A percentile compares a stretch with the other conserved stretches of the same genome.
These are phyloP conservation scores for Carassius gibelio DNA, from an alignment of 2,113 vertebrate species.

Conservation along the genomic window DNA sequence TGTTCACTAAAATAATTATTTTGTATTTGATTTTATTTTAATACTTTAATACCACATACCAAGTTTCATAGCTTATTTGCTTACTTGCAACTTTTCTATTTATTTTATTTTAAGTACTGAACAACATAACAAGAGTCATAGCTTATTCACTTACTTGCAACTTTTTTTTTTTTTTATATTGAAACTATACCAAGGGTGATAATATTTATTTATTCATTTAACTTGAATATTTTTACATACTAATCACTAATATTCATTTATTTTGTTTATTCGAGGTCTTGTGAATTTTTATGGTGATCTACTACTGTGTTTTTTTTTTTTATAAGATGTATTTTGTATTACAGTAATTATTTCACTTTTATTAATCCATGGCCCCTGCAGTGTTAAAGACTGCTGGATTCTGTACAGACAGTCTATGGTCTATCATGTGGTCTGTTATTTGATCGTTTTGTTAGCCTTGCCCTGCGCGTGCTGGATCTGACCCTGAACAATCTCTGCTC, in stretches of 20 bases:
- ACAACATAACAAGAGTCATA: neutral
- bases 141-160: neutral
- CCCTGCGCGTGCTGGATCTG: neutral
- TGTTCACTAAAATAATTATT: neutral
- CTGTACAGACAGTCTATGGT: conserved; percentile 35
- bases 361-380: neutral
- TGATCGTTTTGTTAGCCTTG: conserved; percentile 40
- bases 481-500: conserved; percentile 9
- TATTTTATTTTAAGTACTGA: neutral
- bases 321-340: neutral
- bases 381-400: conserved; percentile 8
- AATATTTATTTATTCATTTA: neutral
- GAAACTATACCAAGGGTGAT: neutral
- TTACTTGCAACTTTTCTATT: neutral
- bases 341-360: neutral
- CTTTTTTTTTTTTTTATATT: neutral
- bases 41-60: neutral
- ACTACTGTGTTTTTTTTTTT: too few species aligned
- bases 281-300: neutral
- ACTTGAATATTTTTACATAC: neutral
- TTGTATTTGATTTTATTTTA: neutral
- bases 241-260: neutral
- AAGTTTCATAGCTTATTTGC: neutral
- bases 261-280: neutral
- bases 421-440: conserved; percentile 47